Base-by-base conservation (phyloP, 2,888 invertebrate genomes). In the Sminthurinus aureus region DNA sequence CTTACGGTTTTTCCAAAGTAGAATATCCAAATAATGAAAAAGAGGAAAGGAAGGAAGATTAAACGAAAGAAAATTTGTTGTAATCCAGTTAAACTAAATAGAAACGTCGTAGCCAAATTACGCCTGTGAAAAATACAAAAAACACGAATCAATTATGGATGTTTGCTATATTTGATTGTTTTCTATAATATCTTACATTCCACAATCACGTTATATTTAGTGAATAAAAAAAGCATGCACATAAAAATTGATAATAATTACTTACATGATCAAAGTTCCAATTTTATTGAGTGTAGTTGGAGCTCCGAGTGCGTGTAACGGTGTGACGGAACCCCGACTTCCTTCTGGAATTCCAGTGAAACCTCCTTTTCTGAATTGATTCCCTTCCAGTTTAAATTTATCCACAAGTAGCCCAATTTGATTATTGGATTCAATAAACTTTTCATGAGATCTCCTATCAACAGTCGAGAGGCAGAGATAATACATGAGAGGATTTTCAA, bases 401-500 rank as follows among this genome's bases (percentile, higher is more conserved):
- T 97, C 97, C 0, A 98, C 97, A 20, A 98, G 91, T 0, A 96
- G 95, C 3, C 96, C 94, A 87, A 98, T 98, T 15, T 97, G 97
- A 89, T 96, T 96, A 90, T 96, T 97, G 0, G 98, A 98, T 90
- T 98, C 97, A 73, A 96, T 92, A 89, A 98, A 98, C 38, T 97
- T 93, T 90, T 98, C 98, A 18, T 97, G 93, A 0, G 97, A 97
- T 77, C 95, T 92, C 18, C 94, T 92, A 90, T 95, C 95, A 9
- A 95, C 94, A 0, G 95, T 95, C 1, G 94, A 94, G 76, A 95
- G 90, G 87, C 95, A 95, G 81, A 95, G 92, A 90, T 98, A 99
- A 91, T 98, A 98, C 95, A 98, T 98, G n/a, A 98, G 92, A 0
- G 98, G 98, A 91, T 99, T 99, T 90, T 98, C 98, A 78, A 98